Evolutionary conservation across 2,888 invertebrate genomes (phyloP), one percentile per base, ranked within the genome.

Genomic region (Coecobrya sp.): DNA sequence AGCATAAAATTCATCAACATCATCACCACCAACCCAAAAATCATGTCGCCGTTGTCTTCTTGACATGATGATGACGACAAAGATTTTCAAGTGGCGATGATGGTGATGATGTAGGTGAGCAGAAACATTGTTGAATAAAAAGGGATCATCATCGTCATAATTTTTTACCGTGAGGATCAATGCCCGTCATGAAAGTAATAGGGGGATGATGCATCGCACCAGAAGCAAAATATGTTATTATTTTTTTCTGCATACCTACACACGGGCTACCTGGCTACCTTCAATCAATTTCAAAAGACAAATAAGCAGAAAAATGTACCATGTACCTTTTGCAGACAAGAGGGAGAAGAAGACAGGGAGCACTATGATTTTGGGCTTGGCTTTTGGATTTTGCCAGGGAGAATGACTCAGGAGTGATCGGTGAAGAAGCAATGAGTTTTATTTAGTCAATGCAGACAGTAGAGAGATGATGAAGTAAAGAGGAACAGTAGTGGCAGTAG

Each of bases 331-430:
- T 70, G 42, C 65, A 65, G 16, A 27, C 30, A 65, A 19, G 62
- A 30, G 25, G 27, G 19, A 70, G 19, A 19, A 70, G 36, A 70
- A 70, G 42, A 70, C 70, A 70, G 19, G 70, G 49, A 49, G 76
- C 76, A 76, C 22, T 25, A 76, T 49, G 42, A 70, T 76, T 76
- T 62, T 65, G 70, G 85, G 85, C 85, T 85, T 85, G 85, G 85
- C 85, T 62, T 84, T 55, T 27, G 36, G 16, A 45, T 68, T 85
- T 85, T 70, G 65, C 85, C 85, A 76, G 76, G 16, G 76, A 82
- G 49, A 73, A 86, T 86, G 86, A 86, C 73, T 86, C 86, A 86
- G 70, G n/a, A 59, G n/a, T 81, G 59, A 59, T 55, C 36, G 49
- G 49, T 5, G 25, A 49, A 27, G 52, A n/a, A n/a, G n/a, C n/a